Evolutionary conservation across 2,113 vertebrate genomes (phyloP).

Genomic region (Globicephala melas): DNA sequence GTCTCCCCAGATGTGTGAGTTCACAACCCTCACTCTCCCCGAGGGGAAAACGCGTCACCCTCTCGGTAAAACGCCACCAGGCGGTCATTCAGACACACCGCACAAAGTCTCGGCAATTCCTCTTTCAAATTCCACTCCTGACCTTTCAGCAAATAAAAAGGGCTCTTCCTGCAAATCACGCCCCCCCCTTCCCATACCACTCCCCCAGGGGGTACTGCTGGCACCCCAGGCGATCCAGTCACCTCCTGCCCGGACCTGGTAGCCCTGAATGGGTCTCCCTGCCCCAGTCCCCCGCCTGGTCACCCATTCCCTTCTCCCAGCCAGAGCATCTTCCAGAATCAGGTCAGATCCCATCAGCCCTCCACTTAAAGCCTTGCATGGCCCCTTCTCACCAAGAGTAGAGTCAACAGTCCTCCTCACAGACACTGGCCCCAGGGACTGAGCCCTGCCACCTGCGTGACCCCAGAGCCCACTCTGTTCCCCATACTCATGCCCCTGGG

Average conservation of each 20-base stretch:
- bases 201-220: background rate
- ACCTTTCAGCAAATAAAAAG: background rate
- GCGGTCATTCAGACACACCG: background rate
- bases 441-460: background rate
- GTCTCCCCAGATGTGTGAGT: background rate
- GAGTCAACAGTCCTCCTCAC: background rate
- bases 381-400: background rate
- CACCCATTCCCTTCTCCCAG: fast-evolving
- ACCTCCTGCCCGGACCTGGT: fast-evolving
- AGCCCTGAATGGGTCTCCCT: background rate
- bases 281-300: fast-evolving
- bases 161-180: background rate
- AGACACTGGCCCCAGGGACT: background rate
- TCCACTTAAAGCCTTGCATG: background rate
- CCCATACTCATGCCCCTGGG: fast-evolving
- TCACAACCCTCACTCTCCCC: background rate
- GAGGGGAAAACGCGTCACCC: background rate
- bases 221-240: background rate
- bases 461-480: background rate
- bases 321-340: background rate
- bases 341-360: background rate
- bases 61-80: background rate
- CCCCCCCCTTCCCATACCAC: background rate
- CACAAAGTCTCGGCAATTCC: background rate
- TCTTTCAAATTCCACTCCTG: background rate